Conservation (phyloP, 2,888 invertebrate species). For the Diarsia brunnea region DNA sequence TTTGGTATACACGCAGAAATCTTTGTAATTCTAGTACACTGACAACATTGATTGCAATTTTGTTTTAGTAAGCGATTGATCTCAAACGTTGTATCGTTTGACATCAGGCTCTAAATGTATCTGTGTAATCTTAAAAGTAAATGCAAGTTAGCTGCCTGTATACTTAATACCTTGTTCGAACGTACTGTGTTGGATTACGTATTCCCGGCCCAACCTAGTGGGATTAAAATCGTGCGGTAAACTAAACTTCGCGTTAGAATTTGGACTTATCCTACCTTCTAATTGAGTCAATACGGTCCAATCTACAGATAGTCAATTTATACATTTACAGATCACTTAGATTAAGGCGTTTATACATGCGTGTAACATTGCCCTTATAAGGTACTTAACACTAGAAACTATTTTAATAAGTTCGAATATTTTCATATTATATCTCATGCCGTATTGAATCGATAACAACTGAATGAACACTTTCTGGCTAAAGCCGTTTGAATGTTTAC, state of each 20-base stretch:
- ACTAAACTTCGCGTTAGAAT: neutral
- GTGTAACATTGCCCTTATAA: slow-evolving; percentile 49
- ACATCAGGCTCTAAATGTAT: too few relatives aligned
- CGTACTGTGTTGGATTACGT: neutral
- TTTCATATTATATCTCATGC: slow-evolving; percentile 40
- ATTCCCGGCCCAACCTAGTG: neutral
- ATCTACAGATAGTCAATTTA: slow-evolving; percentile 16
- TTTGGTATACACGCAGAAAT: too few relatives aligned
- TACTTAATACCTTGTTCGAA: too few relatives aligned
- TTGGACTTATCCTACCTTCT: too few relatives aligned
- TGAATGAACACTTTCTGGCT: slow-evolving; percentile 51
- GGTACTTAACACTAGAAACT: slow-evolving; percentile 51
- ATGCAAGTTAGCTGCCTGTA: too few relatives aligned
- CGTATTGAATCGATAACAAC: slow-evolving; percentile 36
- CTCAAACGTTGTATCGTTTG: too few relatives aligned
- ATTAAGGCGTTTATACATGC: slow-evolving; percentile 64
- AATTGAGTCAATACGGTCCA: slow-evolving; percentile 21
- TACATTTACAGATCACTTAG: slow-evolving; percentile 55
- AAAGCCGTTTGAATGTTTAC: slow-evolving; percentile 34
- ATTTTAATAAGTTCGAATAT: slow-evolving; percentile 62
- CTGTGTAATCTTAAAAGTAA: too few relatives aligned
- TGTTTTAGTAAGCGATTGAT: too few relatives aligned
- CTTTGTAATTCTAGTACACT: too few relatives aligned
- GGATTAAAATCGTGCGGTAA: neutral
- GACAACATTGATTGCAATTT: too few relatives aligned